Evolutionary conservation across 1,140 invertebrate species (phyloP).

Genomic region (Sycophaga agraensis): DNA sequence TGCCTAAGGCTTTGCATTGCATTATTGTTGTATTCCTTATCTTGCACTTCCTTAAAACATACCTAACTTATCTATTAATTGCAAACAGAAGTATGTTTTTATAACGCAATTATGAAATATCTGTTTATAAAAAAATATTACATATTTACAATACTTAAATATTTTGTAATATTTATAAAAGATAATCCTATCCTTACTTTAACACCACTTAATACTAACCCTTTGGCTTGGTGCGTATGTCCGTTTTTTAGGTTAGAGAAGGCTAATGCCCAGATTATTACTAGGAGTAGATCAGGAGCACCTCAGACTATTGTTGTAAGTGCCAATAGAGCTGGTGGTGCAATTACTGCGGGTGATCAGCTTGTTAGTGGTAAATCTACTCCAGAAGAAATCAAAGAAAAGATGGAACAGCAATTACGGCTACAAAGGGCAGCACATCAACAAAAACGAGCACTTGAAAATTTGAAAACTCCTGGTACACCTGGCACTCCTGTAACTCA

Average conservation of each 20-base stretch:
- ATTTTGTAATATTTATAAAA: background rate
- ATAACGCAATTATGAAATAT: too few species aligned
- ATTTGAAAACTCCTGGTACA: conserved; percentile 55
- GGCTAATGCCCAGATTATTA: conserved; percentile 70
- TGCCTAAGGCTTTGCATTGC: conserved; percentile 5
- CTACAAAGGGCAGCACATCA: conserved; percentile 84
- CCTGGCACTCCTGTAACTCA: conserved; percentile 47
- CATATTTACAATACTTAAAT: too few species aligned
- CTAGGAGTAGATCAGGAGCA: conserved; percentile 71
- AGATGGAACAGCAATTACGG: conserved; percentile 86
- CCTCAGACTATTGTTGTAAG: conserved; percentile 54
- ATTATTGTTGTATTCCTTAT: background rate
- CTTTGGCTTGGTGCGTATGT: conserved; percentile 52
- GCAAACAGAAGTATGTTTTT: background rate
- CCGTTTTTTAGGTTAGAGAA: conserved; percentile 63
- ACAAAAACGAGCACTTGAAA: conserved; percentile 75
- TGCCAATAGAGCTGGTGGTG: conserved; percentile 35
- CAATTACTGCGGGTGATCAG: conserved; percentile 43
- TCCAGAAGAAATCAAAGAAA: conserved; percentile 84
- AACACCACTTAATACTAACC: conserved; percentile 50
- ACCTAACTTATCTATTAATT: too few species aligned
- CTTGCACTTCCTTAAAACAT: background rate
- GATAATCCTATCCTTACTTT: conserved; percentile 24
- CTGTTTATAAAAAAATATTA: too few species aligned
- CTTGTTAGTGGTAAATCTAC: conserved; percentile 62